Percentiles rank a stretch among this genome's conserved stretches.
Conservation (phyloP, 2,888 invertebrate species). For the Hololepta plana region DNA sequence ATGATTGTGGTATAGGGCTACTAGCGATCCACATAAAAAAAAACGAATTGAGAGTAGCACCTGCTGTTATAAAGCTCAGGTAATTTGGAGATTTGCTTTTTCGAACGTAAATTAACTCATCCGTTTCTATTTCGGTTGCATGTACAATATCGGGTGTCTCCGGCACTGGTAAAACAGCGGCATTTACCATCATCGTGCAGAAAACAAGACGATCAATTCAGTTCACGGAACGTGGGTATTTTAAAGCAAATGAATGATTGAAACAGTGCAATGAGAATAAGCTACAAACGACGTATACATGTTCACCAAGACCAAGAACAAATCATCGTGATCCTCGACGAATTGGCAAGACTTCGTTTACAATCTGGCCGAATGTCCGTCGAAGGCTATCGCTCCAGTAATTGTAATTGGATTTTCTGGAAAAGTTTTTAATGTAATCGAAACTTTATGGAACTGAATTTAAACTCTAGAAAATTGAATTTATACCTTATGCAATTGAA, state of each 20-base stretch:
- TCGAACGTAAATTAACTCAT: not conserved
- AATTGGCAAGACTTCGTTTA: constrained; percentile 91
- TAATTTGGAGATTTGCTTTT: no score
- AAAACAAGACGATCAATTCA: constrained; percentile 38
- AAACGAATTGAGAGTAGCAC: no score
- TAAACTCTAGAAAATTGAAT: no score
- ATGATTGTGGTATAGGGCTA: no score
- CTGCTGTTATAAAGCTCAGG: no score
- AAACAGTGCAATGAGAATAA: constrained; percentile 67
- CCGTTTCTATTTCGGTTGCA: constrained; percentile 40
- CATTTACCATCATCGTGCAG: constrained; percentile 73
- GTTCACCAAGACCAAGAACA: constrained; percentile 50
- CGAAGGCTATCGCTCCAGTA: constrained; percentile 53
- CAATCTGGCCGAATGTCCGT: constrained; percentile 93
- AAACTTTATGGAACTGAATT: no score
- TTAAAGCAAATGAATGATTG: constrained; percentile 52
- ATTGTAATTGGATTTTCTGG: constrained; percentile 95
- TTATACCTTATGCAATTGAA: no score
- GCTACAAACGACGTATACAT: constrained; percentile 52
- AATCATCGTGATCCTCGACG: constrained; percentile 53
- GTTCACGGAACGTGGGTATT: constrained; percentile 72
- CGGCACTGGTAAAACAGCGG: constrained; percentile 95
- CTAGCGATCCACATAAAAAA: no score
- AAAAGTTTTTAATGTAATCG: no score
- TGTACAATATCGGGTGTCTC: constrained; percentile 95